Percentiles rank a stretch among this genome's conserved stretches.
phyloP scores from a whole-genome alignment of 64 coral and sea anemone species.

The Orbicella faveolata region DNA sequence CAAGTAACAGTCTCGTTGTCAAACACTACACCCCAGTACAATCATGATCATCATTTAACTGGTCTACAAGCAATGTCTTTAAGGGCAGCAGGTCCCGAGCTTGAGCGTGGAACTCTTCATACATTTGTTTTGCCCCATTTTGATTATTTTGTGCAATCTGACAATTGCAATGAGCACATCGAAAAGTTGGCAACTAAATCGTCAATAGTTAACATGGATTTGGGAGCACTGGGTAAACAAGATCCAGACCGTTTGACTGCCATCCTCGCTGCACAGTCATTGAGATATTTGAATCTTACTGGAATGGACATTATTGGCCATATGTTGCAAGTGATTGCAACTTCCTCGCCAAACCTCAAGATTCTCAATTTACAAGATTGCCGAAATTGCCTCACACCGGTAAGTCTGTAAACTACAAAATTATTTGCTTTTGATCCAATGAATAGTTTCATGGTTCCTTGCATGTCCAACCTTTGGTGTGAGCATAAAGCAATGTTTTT shows the following conservation, averaged over 20 bases:
- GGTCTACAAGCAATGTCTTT: neutral
- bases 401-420: neutral
- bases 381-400: neutral
- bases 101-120: neutral
- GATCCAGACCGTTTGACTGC: neutral
- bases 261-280: neutral
- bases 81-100: neutral
- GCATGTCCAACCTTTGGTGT: neutral
- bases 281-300: slow-evolving; percentile 13
- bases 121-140: slow-evolving; percentile 12
- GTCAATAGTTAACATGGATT: slow-evolving; percentile 4
- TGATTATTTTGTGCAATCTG: neutral
- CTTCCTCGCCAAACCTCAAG: slow-evolving; percentile 25
- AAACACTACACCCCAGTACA: no score
- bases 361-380: slow-evolving; percentile 33
- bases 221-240: neutral
- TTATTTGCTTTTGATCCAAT: no score
- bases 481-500: no score
- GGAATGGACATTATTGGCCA: slow-evolving; percentile 5
- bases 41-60: neutral
- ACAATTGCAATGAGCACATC: neutral
- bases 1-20: neutral
- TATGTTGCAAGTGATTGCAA: slow-evolving; percentile 17
- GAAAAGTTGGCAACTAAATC: neutral
- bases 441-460: neutral